phyloP scores from a whole-genome alignment of 2,113 vertebrate species.

The Zosterops borbonicus region DNA sequence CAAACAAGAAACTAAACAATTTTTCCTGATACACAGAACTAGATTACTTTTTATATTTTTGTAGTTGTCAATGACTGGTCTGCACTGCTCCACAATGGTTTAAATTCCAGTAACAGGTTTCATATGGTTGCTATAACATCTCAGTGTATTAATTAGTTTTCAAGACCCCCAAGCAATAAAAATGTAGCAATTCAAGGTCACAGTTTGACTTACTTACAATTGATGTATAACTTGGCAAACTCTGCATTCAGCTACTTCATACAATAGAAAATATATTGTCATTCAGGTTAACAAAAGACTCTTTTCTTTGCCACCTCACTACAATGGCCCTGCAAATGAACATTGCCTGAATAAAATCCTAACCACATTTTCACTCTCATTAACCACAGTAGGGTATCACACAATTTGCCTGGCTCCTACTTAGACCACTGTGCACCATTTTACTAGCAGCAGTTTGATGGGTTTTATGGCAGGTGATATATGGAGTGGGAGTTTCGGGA shows the following conservation, averaged over 20 bases:
- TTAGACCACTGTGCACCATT: constrained; percentile 82
- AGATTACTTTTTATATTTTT: background rate
- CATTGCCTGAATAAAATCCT: constrained; percentile 83
- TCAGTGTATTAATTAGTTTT: constrained; percentile 77
- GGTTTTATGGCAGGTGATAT: constrained; percentile 88
- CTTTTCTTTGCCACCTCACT: constrained; percentile 77
- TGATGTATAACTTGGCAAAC: constrained; percentile 78
- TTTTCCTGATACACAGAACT: background rate
- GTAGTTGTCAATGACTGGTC: background rate
- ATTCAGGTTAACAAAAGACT: constrained; percentile 81
- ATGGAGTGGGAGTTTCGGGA: constrained; percentile 85
- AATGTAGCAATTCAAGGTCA: constrained; percentile 74
- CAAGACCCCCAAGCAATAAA: constrained; percentile 69
- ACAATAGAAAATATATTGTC: constrained; percentile 82
- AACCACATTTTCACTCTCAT: constrained; percentile 87
- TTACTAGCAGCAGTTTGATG: constrained; percentile 84
- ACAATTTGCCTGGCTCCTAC: constrained; percentile 83
- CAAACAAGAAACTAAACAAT: background rate
- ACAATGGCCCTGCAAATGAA: constrained; percentile 83
- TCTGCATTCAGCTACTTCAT: constrained; percentile 59
- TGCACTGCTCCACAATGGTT: background rate
- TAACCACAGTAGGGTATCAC: constrained; percentile 86
- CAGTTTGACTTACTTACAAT: constrained; percentile 80
- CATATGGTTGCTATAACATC: constrained; percentile 61
- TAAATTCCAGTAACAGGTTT: constrained; percentile 72